Base-by-base conservation (phyloP, 2,888 invertebrate species). In the Spatulosminthurus flaviceps region DNA sequence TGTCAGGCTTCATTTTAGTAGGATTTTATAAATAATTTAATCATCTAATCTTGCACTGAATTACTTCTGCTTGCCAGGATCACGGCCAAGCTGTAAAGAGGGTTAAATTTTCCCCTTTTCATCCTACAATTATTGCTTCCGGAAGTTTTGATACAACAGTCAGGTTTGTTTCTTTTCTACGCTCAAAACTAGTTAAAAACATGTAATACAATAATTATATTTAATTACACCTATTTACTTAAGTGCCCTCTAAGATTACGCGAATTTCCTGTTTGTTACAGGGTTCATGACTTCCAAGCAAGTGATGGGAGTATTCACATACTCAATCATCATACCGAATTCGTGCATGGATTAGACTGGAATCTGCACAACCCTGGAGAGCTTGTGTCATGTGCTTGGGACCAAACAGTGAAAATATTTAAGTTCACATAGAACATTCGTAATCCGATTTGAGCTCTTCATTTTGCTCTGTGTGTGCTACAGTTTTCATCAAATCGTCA, bases 261-360 rank as follows among this genome's bases (percentile, higher is more conserved):
- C n/a, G n/a, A n/a, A n/a, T n/a, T n/a, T n/a, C n/a, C n/a, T n/a
- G n/a, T n/a, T n/a, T n/a, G n/a, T 61, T 61, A n/a, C 86, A 93
- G 94, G 87, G 91, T 94, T 87, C 95, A 94, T 94, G 93, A 95
- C 87, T 90, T 92, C 84, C 91, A 92, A 84, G 89, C 90, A 28
- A 91, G 92, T 69, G 89, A 91, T 71, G 91, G 92, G 66, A 91
- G 93, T 0, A 86, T 93, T 73, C 93, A 94, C 87, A 92, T 92
- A 0, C 91, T 94, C 81, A 90, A 92, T 42, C 93, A 94, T 85
- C 95, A 95, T 87, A 92, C 93, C 0, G 95, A 95, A 88, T 95
- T 94, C 89, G 94, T 94, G 0, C 95, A 94, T 88, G 95, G 95
- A 0, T 87, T 95, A 74, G 95, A 95, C 87, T 95, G 94, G 92